Percentiles rank a stretch among this genome's conserved stretches.
Conservation (phyloP, 2,888 invertebrate genomes). For the Parnassius orleans region DNA sequence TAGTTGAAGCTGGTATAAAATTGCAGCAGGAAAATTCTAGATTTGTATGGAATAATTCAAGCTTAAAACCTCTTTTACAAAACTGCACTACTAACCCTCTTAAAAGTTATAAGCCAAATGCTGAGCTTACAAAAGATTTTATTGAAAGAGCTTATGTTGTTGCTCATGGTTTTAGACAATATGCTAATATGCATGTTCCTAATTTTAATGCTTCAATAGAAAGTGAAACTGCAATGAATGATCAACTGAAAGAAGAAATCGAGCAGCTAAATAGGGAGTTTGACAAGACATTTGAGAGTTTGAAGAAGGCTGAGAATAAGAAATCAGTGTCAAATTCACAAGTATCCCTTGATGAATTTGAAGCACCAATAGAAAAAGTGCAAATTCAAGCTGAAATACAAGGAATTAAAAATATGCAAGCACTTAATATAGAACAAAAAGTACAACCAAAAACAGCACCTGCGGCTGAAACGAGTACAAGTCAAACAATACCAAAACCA, state of each 20-base stretch:
- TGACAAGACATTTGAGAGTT: constrained; percentile 64
- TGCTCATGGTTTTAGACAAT: constrained; percentile 85
- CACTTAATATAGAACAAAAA: constrained; percentile 10
- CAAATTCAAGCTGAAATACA: constrained; percentile 25
- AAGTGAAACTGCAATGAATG: constrained; percentile 50
- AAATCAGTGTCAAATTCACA: constrained; percentile 26
- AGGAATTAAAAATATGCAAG: constrained; percentile 23
- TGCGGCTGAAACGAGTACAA: constrained; percentile 9
- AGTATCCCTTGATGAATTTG: constrained; percentile 26
- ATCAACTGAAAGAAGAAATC: constrained; percentile 57
- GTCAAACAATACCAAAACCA: constrained; percentile 48
- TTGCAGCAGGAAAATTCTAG: constrained; percentile 83
- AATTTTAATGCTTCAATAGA: constrained; percentile 48
- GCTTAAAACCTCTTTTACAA: constrained; percentile 75
- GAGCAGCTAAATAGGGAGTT: constrained; percentile 72
- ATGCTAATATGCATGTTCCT: constrained; percentile 65
- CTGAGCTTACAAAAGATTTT: constrained; percentile 61
- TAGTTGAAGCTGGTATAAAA: constrained; percentile 84
- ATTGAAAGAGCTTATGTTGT: constrained; percentile 85
- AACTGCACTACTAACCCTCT: constrained; percentile 58
- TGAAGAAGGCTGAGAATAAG: constrained; percentile 48
- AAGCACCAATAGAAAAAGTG: constrained; percentile 39
- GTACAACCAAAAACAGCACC: constrained; percentile 1
- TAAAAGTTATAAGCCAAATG: constrained; percentile 47
- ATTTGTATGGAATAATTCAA: constrained; percentile 86